phyloP scores from a whole-genome alignment of 1,140 invertebrate genomes.

The Nylanderia fulva region DNA sequence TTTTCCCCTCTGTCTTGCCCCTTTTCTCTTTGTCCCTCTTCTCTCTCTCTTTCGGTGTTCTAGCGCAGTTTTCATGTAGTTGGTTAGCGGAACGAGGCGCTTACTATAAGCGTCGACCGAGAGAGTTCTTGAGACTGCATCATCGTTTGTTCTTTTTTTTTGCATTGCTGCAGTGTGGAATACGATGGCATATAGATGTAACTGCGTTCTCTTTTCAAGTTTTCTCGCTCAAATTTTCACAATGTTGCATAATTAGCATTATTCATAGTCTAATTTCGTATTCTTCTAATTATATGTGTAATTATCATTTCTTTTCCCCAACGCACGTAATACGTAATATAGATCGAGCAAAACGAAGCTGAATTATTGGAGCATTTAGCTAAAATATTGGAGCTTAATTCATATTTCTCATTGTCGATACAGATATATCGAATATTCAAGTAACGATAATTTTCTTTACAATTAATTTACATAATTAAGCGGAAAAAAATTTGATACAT shows the following conservation, averaged over 20 bases:
- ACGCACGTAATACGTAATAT: background rate
- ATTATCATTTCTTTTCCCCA: conserved; percentile 1
- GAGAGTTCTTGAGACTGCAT: conserved; percentile 59
- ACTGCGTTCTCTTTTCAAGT: conserved; percentile 36
- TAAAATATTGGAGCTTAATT: background rate
- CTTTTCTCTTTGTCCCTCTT: background rate
- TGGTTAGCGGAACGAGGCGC: conserved; percentile 64
- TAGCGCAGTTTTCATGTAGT: conserved; percentile 72
- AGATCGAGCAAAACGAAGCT: background rate
- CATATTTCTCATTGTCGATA: background rate
- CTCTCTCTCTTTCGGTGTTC: conserved; percentile 37
- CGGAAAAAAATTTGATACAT: background rate
- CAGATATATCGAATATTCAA: background rate
- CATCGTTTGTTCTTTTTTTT: conserved; percentile 30
- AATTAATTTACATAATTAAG: background rate
- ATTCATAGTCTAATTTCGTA: background rate
- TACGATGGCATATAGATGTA: conserved; percentile 37
- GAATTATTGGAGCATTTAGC: background rate
- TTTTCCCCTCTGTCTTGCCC: conserved; percentile 34
- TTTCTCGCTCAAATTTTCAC: conserved; percentile 47
- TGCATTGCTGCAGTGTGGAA: conserved; percentile 27
- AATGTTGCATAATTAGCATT: conserved; percentile 15
- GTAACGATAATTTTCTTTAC: conserved; percentile 15
- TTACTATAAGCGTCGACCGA: conserved; percentile 67
- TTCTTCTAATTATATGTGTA: background rate